These are phyloP conservation scores for Ispidina lecontei DNA, from an alignment of 2,797 vertebrate species.

Conservation along the genomic window DNA sequence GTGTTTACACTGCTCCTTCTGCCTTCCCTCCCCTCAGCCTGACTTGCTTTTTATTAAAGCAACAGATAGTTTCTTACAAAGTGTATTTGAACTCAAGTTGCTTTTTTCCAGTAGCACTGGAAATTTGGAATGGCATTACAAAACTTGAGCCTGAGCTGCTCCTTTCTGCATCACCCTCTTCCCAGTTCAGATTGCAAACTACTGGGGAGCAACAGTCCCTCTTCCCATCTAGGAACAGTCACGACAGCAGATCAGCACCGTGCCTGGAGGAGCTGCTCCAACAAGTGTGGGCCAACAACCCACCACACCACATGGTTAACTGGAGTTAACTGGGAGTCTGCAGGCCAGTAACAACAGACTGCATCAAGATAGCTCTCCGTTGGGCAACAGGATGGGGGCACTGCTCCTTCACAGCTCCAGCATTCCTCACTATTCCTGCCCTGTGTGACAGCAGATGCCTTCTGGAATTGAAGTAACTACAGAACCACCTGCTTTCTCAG, in stretches of 20 bases:
- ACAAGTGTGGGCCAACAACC: rapidly evolving
- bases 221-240: neutral
- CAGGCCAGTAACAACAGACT: neutral
- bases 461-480: neutral
- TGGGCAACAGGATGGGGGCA: neutral
- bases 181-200: neutral
- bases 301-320: neutral
- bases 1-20: neutral
- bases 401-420: neutral
- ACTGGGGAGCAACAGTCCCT: neutral
- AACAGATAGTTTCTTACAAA: neutral
- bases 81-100: neutral
- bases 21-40: neutral
- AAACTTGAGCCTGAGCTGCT: neutral
- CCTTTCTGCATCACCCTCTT: neutral
- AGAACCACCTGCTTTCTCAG: neutral
- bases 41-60: neutral
- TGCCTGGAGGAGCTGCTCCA: neutral
- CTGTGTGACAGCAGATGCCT: neutral
- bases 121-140: neutral
- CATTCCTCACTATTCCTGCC: neutral
- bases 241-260: neutral
- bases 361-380: neutral
- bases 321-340: rapidly evolving
- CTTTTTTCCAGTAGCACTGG: neutral